Percentiles rank a stretch among this genome's conserved stretches.
These are phyloP conservation scores for Brachyhypopomus gauderio DNA, from an alignment of 2,113 vertebrate species.

Conservation along the genomic window DNA sequence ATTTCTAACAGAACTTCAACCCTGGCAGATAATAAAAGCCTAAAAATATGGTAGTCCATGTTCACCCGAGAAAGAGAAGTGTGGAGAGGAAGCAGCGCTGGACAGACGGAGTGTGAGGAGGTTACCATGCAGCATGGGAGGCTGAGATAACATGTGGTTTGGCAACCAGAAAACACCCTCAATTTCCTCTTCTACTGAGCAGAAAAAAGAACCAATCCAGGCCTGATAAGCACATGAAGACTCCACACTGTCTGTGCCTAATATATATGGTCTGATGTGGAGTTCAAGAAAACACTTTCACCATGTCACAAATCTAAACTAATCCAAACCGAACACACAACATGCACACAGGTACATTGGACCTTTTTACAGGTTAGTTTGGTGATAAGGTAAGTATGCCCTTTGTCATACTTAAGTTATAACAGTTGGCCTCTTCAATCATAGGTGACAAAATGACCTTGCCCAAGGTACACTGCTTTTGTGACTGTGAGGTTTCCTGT, in stretches of 20 bases:
- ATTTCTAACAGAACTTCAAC: neutral
- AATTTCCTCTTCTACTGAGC: conserved; percentile 34
- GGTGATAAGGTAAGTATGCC: neutral
- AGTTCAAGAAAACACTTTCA: conserved; percentile 10
- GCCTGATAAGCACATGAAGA: conserved; percentile 34
- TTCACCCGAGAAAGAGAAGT: neutral
- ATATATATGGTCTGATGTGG: neutral
- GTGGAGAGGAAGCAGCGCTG: conserved; percentile 20
- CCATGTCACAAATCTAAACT: conserved; percentile 1
- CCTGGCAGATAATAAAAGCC: neutral
- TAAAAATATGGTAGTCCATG: conserved; percentile 3
- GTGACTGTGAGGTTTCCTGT: neutral
- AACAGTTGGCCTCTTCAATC: neutral
- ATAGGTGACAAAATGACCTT: neutral
- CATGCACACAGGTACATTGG: neutral
- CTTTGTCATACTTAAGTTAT: conserved; percentile 10
- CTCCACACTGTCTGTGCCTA: neutral
- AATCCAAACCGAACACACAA: conserved; percentile 8
- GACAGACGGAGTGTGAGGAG: conserved; percentile 21
- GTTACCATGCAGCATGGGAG: conserved; percentile 10
- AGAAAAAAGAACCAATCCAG: neutral
- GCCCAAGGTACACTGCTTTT: neutral
- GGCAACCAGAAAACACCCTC: conserved; percentile 43
- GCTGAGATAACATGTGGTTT: conserved; percentile 44
- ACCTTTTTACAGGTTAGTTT: neutral